Percentiles rank a stretch among this genome's conserved stretches.
These are phyloP conservation scores for Trichoplusia ni DNA, from an alignment of 1,140 invertebrate genomes.

Conservation along the genomic window DNA sequence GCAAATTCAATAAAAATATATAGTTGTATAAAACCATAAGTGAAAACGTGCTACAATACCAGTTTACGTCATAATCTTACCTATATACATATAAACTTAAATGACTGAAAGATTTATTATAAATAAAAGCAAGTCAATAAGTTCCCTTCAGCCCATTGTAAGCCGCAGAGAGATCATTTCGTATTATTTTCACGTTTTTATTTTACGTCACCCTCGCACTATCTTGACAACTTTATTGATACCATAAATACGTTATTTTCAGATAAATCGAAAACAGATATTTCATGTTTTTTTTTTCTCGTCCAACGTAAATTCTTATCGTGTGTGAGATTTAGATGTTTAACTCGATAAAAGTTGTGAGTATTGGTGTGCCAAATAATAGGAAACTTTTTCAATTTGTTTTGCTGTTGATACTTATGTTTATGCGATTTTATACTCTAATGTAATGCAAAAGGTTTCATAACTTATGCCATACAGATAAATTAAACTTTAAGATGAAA, in stretches of 20 bases:
- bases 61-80: conserved; percentile 2
- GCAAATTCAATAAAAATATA: conserved; percentile 16
- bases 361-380: conserved; percentile 1
- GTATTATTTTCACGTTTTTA: conserved; percentile 14
- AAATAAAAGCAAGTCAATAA: conserved; percentile 11
- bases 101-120: conserved; percentile 1
- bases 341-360: conserved; percentile 19
- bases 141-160: not conserved
- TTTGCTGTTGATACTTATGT: conserved; percentile 4
- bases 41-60: conserved; percentile 3
- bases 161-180: conserved; percentile 3
- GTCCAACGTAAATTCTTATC: not conserved
- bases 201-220: not conserved
- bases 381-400: conserved; percentile 23
- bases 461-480: too few species aligned
- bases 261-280: not conserved
- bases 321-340: not conserved
- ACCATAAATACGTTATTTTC: conserved; percentile 4
- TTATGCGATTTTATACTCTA: not conserved
- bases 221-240: conserved; percentile 18
- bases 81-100: conserved; percentile 5
- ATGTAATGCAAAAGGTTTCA: too few species aligned
- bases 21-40: conserved; percentile 6
- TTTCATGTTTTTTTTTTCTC: not conserved
- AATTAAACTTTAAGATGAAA: too few species aligned